These are phyloP conservation scores for Sebastes paucispinis DNA, from an alignment of 2,797 vertebrate species.

Conservation along the genomic window DNA sequence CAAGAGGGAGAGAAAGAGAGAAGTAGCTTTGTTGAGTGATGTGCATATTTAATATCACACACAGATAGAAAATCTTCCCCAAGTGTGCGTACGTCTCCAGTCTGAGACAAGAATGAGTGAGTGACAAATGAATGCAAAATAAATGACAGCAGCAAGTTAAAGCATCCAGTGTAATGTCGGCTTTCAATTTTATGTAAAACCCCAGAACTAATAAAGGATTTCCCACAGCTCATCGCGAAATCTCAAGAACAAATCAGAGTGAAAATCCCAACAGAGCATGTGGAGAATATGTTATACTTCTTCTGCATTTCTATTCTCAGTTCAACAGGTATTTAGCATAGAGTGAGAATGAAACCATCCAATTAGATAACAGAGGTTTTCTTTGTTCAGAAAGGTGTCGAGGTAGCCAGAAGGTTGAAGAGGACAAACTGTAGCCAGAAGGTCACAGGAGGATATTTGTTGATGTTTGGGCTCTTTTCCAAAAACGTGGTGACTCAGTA, in stretches of 20 bases:
- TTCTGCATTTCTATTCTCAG: not conserved
- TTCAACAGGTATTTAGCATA: not conserved
- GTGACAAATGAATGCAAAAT: slow-evolving; percentile 30
- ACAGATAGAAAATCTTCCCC: slow-evolving; percentile 67
- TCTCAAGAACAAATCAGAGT: slow-evolving; percentile 27
- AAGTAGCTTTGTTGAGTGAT: slow-evolving; percentile 33
- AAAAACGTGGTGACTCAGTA: not conserved
- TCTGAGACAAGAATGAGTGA: slow-evolving; percentile 47
- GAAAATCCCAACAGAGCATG: slow-evolving; percentile 33
- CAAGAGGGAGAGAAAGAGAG: not conserved
- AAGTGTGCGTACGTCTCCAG: slow-evolving; percentile 52
- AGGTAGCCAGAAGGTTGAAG: not conserved
- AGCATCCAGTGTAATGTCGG: slow-evolving; percentile 33
- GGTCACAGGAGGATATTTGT: not conserved
- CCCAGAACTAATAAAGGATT: slow-evolving; percentile 54
- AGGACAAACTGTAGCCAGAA: not conserved
- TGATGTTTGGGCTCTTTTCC: not conserved
- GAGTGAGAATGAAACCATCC: not conserved
- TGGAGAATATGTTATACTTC: not conserved
- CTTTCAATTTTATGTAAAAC: slow-evolving; percentile 38
- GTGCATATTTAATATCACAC: slow-evolving; percentile 71
- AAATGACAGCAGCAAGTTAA: slow-evolving; percentile 27
- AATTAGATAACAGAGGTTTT: not conserved
- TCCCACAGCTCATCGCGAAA: slow-evolving; percentile 42
- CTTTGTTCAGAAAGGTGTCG: not conserved